Conservation (phyloP, 2,888 invertebrate species). For the Luperina nickerlii region DNA sequence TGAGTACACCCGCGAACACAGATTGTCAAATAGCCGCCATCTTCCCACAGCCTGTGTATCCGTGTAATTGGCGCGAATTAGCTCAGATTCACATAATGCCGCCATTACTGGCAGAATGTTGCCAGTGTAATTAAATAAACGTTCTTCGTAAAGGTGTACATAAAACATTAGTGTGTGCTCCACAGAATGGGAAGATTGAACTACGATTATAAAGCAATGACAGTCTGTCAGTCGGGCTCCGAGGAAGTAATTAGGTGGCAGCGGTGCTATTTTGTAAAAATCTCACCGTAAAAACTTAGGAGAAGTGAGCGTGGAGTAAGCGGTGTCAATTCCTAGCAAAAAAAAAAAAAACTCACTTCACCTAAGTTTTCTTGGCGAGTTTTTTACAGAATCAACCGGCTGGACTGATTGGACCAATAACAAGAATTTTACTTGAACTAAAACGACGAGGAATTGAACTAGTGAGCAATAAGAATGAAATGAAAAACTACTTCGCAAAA, state of each 20-base stretch:
- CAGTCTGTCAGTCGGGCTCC: slow-evolving; percentile 26
- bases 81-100: slow-evolving; percentile 74
- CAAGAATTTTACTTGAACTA: slow-evolving; percentile 18
- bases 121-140: slow-evolving; percentile 64
- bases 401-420: slow-evolving; percentile 20
- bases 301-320: no score
- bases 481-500: neutral
- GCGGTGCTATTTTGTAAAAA: no score
- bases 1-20: slow-evolving; percentile 46
- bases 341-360: no score
- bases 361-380: no score
- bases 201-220: slow-evolving; percentile 51
- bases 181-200: slow-evolving; percentile 48
- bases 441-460: neutral
- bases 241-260: slow-evolving; percentile 36
- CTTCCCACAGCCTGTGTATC: slow-evolving; percentile 78
- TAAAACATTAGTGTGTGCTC: slow-evolving; percentile 45
- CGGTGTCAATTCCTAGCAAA: no score
- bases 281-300: no score
- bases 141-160: slow-evolving; percentile 39
- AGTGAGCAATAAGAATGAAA: neutral
- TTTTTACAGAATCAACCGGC: no score
- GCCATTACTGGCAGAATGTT: slow-evolving; percentile 64
- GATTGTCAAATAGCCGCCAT: slow-evolving; percentile 55
- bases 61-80: slow-evolving; percentile 72